These are phyloP conservation scores for Erinaceus europaeus DNA, from an alignment of 2,113 vertebrate genomes.

Conservation along the genomic window DNA sequence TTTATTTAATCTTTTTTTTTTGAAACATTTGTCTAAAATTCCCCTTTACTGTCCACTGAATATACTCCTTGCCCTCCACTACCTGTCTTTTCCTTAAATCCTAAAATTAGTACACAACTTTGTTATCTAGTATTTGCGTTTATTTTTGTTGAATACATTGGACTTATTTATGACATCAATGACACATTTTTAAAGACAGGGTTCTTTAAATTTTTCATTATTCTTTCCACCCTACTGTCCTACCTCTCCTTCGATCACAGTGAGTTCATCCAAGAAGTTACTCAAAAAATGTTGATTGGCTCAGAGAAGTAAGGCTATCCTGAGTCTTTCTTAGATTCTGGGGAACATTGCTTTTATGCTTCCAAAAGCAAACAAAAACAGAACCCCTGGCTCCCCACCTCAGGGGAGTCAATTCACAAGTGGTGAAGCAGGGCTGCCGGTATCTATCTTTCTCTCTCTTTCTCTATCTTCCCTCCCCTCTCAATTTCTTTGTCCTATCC, in stretches of 20 bases:
- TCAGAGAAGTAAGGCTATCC: neutral
- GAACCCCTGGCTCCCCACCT: too few relatives aligned
- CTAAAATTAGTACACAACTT: neutral
- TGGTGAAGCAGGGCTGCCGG: too few relatives aligned
- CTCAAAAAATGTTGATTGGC: neutral
- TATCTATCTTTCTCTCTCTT: too few relatives aligned
- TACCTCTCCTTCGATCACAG: neutral
- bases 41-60: neutral
- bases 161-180: neutral
- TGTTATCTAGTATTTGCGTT: neutral
- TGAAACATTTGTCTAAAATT: neutral
- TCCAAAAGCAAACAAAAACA: conserved; percentile 15
- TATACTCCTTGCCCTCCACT: neutral
- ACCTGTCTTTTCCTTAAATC: neutral
- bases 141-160: neutral
- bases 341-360: neutral
- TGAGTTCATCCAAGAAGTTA: neutral
- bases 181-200: neutral
- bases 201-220: neutral
- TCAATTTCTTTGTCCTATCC: too few relatives aligned
- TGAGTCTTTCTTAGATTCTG: neutral
- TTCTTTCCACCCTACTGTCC: neutral
- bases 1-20: conserved; percentile 4
- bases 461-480: too few relatives aligned
- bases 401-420: too few relatives aligned